phyloP scores from a whole-genome alignment of 2,888 invertebrate species.

The Eustalomyia histrio region DNA sequence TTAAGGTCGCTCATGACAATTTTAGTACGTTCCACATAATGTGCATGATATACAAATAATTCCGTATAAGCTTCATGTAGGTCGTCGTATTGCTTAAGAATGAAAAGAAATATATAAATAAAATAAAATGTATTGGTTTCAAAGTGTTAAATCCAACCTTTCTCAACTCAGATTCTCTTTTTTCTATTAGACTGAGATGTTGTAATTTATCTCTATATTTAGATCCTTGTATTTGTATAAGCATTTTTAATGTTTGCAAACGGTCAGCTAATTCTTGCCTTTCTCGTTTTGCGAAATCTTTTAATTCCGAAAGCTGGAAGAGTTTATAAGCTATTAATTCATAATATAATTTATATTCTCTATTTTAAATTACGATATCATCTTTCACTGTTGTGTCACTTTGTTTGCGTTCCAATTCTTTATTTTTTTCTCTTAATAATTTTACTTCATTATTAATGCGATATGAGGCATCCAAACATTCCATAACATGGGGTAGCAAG shows the following conservation, averaged over 20 bases:
- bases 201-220: conserved; percentile 99
- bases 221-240: conserved; percentile 97
- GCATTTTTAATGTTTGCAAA: conserved; percentile 96
- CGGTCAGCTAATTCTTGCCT: conserved; percentile 93
- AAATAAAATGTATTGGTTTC: not conserved
- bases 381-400: conserved; percentile 95
- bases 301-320: conserved; percentile 90
- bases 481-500: conserved; percentile 96
- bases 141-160: conserved; percentile 80
- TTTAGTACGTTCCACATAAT: conserved; percentile 99
- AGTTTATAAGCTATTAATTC: not conserved
- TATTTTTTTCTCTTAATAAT: conserved; percentile 97
- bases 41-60: conserved; percentile 99
- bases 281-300: conserved; percentile 97
- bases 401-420: conserved; percentile 98
- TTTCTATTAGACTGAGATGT: conserved; percentile 95
- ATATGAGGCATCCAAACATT: conserved; percentile 97
- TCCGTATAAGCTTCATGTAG: conserved; percentile 99
- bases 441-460: conserved; percentile 98
- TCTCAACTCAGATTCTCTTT: conserved; percentile 96
- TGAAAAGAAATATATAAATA: not conserved
- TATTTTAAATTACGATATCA: conserved; percentile 83
- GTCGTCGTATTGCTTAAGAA: conserved; percentile 92
- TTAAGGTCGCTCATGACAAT: conserved; percentile 88
- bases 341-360: not conserved